These are phyloP conservation scores for Platichthys flesus DNA, from an alignment of 2,113 vertebrate species.

Conservation along the genomic window DNA sequence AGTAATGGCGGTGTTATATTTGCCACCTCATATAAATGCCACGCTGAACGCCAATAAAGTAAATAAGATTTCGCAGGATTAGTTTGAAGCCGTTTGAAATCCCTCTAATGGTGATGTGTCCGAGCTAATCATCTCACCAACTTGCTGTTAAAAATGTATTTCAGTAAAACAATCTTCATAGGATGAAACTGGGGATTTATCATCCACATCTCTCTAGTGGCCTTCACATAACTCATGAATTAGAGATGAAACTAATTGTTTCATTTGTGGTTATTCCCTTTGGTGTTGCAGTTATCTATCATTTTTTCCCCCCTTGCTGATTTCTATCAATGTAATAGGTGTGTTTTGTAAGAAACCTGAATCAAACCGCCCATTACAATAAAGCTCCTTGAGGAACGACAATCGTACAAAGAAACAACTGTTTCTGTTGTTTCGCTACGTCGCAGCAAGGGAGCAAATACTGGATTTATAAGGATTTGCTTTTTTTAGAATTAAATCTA, in stretches of 20 bases:
- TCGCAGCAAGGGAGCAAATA: neutral
- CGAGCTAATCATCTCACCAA: neutral
- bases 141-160: constrained; percentile 11
- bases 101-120: neutral
- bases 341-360: constrained; percentile 19
- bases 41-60: neutral
- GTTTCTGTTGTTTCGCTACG: neutral
- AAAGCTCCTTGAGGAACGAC: constrained; percentile 9
- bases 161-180: constrained; percentile 33
- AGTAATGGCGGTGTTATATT: neutral
- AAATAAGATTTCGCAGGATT: neutral
- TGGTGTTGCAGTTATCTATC: constrained; percentile 55
- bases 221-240: constrained; percentile 54
- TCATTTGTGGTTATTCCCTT: constrained; percentile 71
- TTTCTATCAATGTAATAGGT: constrained; percentile 38
- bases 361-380: constrained; percentile 29
- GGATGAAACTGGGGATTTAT: constrained; percentile 34
- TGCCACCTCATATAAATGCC: neutral
- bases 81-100: neutral
- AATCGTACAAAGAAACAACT: neutral
- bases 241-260: constrained; percentile 61
- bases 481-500: neutral
- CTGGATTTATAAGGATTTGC: neutral
- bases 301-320: constrained; percentile 6
- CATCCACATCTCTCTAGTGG: constrained; percentile 33